Base-by-base conservation (phyloP, 2,113 vertebrate genomes). In the Dipodomys spectabilis region DNA sequence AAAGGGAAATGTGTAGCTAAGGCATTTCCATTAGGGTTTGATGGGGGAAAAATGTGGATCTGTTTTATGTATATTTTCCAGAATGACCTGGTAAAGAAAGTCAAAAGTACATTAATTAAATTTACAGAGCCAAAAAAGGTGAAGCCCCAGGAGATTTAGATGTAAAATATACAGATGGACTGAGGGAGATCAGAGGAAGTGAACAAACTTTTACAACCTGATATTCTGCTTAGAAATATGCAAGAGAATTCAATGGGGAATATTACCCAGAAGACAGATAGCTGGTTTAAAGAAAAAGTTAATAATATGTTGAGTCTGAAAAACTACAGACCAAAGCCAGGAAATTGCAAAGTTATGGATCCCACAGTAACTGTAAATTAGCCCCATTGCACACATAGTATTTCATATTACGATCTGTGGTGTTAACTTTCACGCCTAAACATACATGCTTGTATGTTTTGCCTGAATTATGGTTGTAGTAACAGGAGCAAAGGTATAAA, bases 361-460 rank as follows among this genome's bases (percentile, higher is more conserved):
- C 97, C 92, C 94, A 2, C 60, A 90, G 83, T 95, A 95, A 93
- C 94, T 95, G 64, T 97, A 97, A 97, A 89, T 98, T 96, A 95
- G 82, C 68, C 94, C 93, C 82, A 27, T 71, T 95, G 92, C 96
- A 95, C 93, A 91, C 95, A 90, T 69, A 92, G 90, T 94, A 95
- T 96, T 97, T 97, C 97, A 94, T 87, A 79, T 95, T 83, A 79
- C 73, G 60, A 74, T 88, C 94, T 68, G 77, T 89, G 96, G 94
- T 90, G 94, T 92, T 96, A 93, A 93, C 96, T 96, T 96, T 96
- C 88, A 93, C 92, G 20, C 96, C 92, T 95, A 78, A 94, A 90
- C 72, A 73, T 86, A n/a, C 45, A 4, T 68, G 82, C 81, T 25
- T 85, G 81, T 91, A 8, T 75, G 27, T 93, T 94, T 86, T 13